Evolutionary conservation across 2,888 invertebrate species (phyloP).

Genomic region (Stegophylla sp.): DNA sequence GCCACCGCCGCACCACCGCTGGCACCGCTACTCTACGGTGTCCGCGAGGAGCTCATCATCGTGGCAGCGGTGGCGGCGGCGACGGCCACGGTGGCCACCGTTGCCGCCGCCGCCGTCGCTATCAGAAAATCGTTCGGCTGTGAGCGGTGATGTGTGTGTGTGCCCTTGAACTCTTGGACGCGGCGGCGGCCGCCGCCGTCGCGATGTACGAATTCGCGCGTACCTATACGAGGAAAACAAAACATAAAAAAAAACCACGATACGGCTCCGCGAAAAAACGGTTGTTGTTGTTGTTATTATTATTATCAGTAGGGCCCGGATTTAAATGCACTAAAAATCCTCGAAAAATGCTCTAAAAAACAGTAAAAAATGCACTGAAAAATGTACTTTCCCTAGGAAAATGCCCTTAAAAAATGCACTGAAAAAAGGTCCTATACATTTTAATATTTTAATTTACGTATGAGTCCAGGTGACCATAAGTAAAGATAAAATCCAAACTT

Average conservation of each 20-base stretch:
- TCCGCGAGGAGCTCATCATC: neutral
- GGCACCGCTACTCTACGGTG: neutral
- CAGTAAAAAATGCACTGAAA: too few relatives aligned
- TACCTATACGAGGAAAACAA: neutral
- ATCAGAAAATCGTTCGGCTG: constrained; percentile 31
- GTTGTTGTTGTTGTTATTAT: too few relatives aligned
- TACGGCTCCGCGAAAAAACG: neutral
- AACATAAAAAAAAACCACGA: too few relatives aligned
- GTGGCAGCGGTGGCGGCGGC: neutral
- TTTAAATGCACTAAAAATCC: too few relatives aligned
- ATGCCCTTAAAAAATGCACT: too few relatives aligned
- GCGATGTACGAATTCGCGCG: neutral
- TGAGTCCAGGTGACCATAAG: too few relatives aligned
- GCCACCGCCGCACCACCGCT: neutral
- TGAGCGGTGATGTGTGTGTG: neutral
- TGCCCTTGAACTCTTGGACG: constrained; percentile 52
- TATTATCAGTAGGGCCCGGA: too few relatives aligned
- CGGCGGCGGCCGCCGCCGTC: neutral
- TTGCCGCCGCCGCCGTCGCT: neutral
- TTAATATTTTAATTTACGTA: too few relatives aligned
- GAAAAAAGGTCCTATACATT: too few relatives aligned
- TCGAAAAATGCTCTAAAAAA: too few relatives aligned
- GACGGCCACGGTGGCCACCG: neutral
- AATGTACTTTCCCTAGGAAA: too few relatives aligned
- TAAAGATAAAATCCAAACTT: too few relatives aligned